Conservation (phyloP, 2,113 vertebrate genomes). For the Azemiops feae region DNA sequence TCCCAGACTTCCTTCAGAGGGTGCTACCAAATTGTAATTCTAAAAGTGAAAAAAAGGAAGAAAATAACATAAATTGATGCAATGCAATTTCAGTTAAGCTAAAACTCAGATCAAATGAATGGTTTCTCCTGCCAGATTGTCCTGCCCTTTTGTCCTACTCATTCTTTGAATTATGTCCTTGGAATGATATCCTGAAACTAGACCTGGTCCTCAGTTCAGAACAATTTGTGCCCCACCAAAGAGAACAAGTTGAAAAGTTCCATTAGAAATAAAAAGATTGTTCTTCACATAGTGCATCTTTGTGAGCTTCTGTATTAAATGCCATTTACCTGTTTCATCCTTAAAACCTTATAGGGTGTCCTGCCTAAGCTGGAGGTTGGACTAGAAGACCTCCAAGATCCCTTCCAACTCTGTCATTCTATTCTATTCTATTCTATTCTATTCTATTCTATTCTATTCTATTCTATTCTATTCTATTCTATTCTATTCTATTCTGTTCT, state of each 20-base stretch:
- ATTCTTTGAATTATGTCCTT: not conserved
- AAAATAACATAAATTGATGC: not conserved
- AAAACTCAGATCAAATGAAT: not conserved
- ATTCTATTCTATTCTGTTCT: no score
- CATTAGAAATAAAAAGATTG: not conserved
- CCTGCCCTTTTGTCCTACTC: not conserved
- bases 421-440: no score
- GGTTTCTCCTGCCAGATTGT: not conserved
- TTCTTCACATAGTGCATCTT: not conserved
- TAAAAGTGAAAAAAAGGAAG: not conserved
- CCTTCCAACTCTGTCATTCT: no score
- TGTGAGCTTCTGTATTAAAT: slow-evolving; percentile 5
- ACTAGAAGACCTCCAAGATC: not conserved
- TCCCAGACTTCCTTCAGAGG: not conserved
- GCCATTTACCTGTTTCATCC: not conserved
- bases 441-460: no score
- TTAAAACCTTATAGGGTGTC: not conserved
- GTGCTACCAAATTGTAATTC: not conserved
- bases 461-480: no score
- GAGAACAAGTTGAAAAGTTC: not conserved
- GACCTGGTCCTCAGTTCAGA: not conserved
- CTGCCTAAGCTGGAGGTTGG: not conserved
- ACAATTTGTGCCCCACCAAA: not conserved
- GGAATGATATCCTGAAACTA: not conserved
- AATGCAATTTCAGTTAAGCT: not conserved